phyloP scores from a whole-genome alignment of 2,888 invertebrate genomes.

The Cheilosia vernalis region DNA sequence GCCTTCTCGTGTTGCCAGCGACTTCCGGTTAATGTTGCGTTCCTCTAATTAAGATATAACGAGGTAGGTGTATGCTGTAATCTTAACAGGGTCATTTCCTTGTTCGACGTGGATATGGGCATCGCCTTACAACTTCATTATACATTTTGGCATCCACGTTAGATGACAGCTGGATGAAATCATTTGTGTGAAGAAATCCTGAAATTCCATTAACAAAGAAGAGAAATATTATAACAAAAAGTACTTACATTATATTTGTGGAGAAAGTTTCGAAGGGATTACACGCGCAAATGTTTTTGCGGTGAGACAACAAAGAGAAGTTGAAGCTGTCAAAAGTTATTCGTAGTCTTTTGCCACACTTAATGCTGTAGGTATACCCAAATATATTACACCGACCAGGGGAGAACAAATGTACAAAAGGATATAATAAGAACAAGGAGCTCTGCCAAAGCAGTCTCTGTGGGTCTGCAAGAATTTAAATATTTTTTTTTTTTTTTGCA shows the following conservation, averaged over 20 bases:
- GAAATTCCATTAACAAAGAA: not conserved
- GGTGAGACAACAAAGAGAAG: constrained; percentile 8
- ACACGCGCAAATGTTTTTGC: constrained; percentile 34
- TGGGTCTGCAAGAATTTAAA: constrained; percentile 14
- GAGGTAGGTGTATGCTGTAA: constrained; percentile 59
- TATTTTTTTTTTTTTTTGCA: constrained; percentile 22
- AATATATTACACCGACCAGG: constrained; percentile 51
- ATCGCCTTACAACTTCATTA: constrained; percentile 25
- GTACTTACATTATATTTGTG: not conserved
- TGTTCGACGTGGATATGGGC: constrained; percentile 5
- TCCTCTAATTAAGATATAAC: constrained; percentile 71
- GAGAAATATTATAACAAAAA: constrained; percentile 2
- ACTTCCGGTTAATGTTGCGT: constrained; percentile 63
- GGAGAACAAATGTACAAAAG: constrained; percentile 36
- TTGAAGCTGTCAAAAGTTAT: constrained; percentile 57
- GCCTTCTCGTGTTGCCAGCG: constrained; percentile 58
- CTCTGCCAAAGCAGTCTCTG: constrained; percentile 21
- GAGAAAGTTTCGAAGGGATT: constrained; percentile 32
- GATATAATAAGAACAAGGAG: constrained; percentile 57
- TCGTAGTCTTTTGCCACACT: constrained; percentile 11
- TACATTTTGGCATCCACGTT: too few relatives aligned
- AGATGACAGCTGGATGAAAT: too few relatives aligned
- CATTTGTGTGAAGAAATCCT: not conserved
- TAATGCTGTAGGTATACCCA: not conserved
- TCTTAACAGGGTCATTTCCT: constrained; percentile 57